A percentile compares a stretch with the other conserved stretches of the same genome.
Conservation (phyloP, 2,797 vertebrate species). For the Hemibagrus guttatus region DNA sequence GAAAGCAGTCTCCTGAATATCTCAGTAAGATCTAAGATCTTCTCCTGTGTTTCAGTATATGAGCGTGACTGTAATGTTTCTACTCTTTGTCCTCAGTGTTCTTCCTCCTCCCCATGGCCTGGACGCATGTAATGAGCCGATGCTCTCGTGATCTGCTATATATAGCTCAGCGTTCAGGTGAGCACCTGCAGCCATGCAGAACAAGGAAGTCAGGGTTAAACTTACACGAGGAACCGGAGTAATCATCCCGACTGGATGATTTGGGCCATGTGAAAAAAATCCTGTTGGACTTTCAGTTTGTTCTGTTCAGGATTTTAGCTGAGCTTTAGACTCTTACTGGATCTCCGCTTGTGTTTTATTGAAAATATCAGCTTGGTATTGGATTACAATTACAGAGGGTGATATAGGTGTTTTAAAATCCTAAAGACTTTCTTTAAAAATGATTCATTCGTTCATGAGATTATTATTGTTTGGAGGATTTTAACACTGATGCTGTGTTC, state of each 20-base stretch:
- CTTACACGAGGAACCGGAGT: neutral
- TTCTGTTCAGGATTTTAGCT: too few species aligned
- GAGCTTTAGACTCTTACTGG: too few species aligned
- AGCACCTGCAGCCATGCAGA: conserved; percentile 46
- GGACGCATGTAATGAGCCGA: conserved; percentile 19
- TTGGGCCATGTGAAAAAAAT: too few species aligned
- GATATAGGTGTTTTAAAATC: too few species aligned
- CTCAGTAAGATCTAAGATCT: neutral
- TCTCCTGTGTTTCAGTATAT: neutral
- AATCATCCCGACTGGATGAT: neutral
- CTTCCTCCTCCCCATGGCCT: conserved; percentile 12
- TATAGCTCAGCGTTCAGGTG: conserved; percentile 31
- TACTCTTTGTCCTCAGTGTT: conserved; percentile 14
- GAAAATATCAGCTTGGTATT: too few species aligned
- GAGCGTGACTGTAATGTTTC: neutral
- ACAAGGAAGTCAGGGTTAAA: neutral
- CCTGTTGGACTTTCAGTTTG: too few species aligned
- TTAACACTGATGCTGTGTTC: too few species aligned
- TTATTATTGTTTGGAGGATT: too few species aligned
- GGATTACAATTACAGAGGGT: too few species aligned
- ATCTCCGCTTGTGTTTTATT: too few species aligned
- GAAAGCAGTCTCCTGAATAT: neutral
- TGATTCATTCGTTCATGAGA: too few species aligned
- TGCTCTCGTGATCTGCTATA: conserved; percentile 28
- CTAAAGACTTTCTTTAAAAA: too few species aligned